Base-by-base conservation (phyloP, 2,113 vertebrate species). In the Ivindomyrus marchei region DNA sequence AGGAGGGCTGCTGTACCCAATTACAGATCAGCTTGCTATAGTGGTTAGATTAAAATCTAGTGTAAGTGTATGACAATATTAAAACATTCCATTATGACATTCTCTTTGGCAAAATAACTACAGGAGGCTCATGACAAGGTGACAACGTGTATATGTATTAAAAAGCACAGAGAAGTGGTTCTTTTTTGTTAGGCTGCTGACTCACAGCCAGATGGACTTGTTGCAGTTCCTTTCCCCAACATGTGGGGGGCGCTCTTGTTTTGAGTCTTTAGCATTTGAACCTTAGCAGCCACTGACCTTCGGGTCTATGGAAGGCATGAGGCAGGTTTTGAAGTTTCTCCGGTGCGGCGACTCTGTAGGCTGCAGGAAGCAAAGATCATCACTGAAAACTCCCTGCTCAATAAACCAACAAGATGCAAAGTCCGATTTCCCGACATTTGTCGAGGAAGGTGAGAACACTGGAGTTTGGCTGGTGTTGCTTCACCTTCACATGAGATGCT, bases 221-320 rank as follows among this genome's bases (percentile, higher is more conserved):
- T 19, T 58, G 49, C 49, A 56, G 31, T 89, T 53, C 36, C 42
- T 47, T 89, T 21, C 89, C 89, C 50, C 27, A 13, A 47, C 13
- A 9, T 15, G n/a, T 84, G 27, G 88, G 27, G 47, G 90, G 50
- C 7, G 6, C 58, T 24, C 62, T 58, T 86, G 46, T 49, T 42
- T 58, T 47, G 83, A 47, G 39, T 85, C 36, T 42, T 42, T 80
- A 39, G 74, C 17, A 17, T 74, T 90, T 83, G 90, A 62, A 88
- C 85, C 89, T 97, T 95, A 97, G 94, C 52, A 95, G 15, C 93
- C 92, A 56, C 95, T 93, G 7, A 93, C 94, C 92, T 93, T 96
- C 92, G 93, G 91, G 5, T 95, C 95, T 89, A 94, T 80, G 13
- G 95, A 91, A 80, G 97, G 96, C 93, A 97, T 95, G 92, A 91